phyloP scores from a whole-genome alignment of 2,888 invertebrate genomes.

The Neocrepidodera transversa region DNA sequence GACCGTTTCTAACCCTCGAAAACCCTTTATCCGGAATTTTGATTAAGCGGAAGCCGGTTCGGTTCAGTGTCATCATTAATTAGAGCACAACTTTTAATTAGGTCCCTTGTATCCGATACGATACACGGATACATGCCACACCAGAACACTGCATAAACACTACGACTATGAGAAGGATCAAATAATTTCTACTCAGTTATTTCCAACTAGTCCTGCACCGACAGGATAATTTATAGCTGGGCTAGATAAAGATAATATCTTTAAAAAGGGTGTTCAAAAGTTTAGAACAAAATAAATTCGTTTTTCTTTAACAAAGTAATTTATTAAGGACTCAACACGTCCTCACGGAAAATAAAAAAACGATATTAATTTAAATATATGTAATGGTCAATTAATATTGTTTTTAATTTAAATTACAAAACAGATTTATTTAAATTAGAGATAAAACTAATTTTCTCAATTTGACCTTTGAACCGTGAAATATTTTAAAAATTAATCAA shows the following conservation, averaged over 20 bases:
- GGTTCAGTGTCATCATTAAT: conserved; percentile 30
- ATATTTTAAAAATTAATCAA: not conserved
- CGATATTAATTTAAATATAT: no score
- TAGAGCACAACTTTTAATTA: conserved; percentile 30
- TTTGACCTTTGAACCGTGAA: no score
- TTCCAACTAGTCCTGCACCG: conserved; percentile 2
- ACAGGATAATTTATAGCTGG: conserved; percentile 1
- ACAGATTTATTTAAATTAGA: no score
- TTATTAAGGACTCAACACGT: no score
- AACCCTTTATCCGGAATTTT: conserved; percentile 23
- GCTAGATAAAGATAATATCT: not conserved
- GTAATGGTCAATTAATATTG: no score
- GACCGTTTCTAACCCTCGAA: not conserved
- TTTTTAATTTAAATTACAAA: no score
- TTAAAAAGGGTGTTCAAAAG: not conserved
- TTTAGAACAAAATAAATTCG: not conserved
- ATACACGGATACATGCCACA: conserved; percentile 1
- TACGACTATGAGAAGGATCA: conserved; percentile 4
- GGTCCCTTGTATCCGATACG: conserved; percentile 24
- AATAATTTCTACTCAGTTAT: conserved; percentile 4
- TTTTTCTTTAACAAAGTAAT: no score
- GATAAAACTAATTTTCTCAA: no score
- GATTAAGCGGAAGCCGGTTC: conserved; percentile 27
- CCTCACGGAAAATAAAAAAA: no score
- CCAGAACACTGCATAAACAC: not conserved